Base-by-base conservation (phyloP, 2,888 invertebrate species). In the Nephrotoma guestfalica region DNA sequence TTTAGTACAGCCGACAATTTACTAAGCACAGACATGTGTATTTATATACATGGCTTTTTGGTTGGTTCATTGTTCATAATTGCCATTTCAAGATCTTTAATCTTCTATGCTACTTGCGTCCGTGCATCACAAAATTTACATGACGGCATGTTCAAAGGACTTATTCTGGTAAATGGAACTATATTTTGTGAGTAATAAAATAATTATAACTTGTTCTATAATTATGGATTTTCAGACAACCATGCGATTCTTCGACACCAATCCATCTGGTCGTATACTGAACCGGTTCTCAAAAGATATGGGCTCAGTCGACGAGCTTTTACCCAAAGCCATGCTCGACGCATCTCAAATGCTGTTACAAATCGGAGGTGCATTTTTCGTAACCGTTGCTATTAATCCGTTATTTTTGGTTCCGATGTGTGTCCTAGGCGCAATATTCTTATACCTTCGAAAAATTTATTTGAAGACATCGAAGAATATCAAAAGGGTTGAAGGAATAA, bases 271-370 rank as follows among this genome's bases (percentile, higher is more conserved):
- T 47, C 93, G 96, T 86, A 96, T 97, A 88, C 92, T 97, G 84
- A 93, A 93, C 88, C 90, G 97, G 86, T 97, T 97, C 89, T 95
- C 97, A 4, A 97, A 97, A 90, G 97, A 97, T 90, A 94, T 97
- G 90, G 96, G 96, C 0, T 93, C 95, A 0, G 93, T 97, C 87
- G 97, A 97, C 89, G 96, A 97, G 89, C 91, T 95, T 86, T 90
- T 96, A 83, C 96, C 96, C 0, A 94, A 95, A 88, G 93, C 94
- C 0, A 90, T 95, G 30, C 90, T 96, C 42, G 95, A 96, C 89
- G 94, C 95, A 0, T 91, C 93, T 3, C 94, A 94, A 57, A 90
- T 92, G 30, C 89, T 90, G 4, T 88, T 93, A 87, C 89, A 90
- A 88, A 92, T 94, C 89, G 13, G 92, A 0, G 94, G 94, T 6